These are phyloP conservation scores for Lepus oiostolus DNA, from an alignment of 2,797 vertebrate species.

Conservation along the genomic window DNA sequence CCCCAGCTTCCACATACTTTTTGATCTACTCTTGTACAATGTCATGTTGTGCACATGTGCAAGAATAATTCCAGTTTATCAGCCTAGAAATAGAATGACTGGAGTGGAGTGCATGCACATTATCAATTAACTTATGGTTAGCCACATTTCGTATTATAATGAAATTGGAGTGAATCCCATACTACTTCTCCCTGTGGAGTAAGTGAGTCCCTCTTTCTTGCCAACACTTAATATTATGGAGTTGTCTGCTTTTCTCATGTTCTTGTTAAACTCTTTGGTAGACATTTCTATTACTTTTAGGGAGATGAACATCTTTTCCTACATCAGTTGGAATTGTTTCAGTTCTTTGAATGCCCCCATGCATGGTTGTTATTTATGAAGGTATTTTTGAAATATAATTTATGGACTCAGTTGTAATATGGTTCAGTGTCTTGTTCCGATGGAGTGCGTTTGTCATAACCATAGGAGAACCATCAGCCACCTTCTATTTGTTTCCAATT, in stretches of 20 bases:
- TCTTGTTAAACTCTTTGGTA: background rate
- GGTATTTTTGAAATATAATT: conserved; percentile 8
- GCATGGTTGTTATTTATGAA: background rate
- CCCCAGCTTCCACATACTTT: too few relatives aligned
- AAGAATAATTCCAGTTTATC: background rate
- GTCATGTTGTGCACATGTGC: background rate
- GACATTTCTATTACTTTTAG: background rate
- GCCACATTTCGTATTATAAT: background rate
- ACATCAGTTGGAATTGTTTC: background rate
- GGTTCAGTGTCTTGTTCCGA: background rate
- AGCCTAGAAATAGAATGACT: background rate
- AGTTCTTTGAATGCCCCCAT: background rate
- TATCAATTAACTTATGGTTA: background rate
- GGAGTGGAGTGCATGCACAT: fast-evolving
- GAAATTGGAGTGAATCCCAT: background rate
- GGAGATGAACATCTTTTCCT: background rate
- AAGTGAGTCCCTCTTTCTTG: background rate
- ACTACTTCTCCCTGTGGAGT: background rate
- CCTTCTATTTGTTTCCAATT: conserved; percentile 39
- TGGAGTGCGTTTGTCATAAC: conserved; percentile 15
- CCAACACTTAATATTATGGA: background rate
- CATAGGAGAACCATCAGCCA: background rate
- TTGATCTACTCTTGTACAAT: background rate
- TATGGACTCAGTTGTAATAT: background rate
- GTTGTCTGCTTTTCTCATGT: background rate